Base-by-base conservation (phyloP, 1,140 invertebrate genomes). In the Meloidogyne floridensis region DNA sequence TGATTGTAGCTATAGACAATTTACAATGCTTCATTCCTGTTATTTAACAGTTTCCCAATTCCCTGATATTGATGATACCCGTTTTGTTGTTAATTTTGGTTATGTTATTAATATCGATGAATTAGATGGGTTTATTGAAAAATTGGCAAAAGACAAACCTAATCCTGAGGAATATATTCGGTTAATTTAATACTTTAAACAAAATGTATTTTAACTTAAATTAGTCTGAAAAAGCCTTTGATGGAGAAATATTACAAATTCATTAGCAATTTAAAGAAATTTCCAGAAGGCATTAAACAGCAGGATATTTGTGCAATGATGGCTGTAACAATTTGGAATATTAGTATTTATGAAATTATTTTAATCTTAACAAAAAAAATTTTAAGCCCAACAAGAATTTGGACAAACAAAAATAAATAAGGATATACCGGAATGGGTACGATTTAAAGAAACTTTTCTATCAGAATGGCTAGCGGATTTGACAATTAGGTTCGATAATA, bases 231-330 rank as follows among this genome's bases (percentile, higher is more conserved):
- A 54, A 47, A 54, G 18, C 43, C 72, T n/a, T 5, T 74, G 3
- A 74, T 74, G n/a, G 72, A 74, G 18, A 47, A 54, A 15, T 51
- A 13, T 0, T 74, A 51, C 7, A 74, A 74, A 6, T 74, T 74
- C n/a, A 74, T 74, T n/a, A 47, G 53, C n/a, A 47, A 18, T 5
- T 74, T 20, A 0, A 74, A 74, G n/a, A 47, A n/a, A 8, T 74
- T 74, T 18, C 72, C 72, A 18, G 72, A 74, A 10, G 53, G 53
- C 7, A 18, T 74, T 54, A 4, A 18, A 10, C 43, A 51, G 2
- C 72, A 54, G 15, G 72, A 74, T 54, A 51, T 74, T 18, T 74
- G 72, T 54, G n/a, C 72, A 51, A 47, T 74, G 72, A 74, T 74
- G n/a, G 72, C 72, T 54, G 72, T 74, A 15, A 18, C 72, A n/a